phyloP scores from a whole-genome alignment of 2,797 vertebrate genomes.

The Euthynnus affinis region DNA sequence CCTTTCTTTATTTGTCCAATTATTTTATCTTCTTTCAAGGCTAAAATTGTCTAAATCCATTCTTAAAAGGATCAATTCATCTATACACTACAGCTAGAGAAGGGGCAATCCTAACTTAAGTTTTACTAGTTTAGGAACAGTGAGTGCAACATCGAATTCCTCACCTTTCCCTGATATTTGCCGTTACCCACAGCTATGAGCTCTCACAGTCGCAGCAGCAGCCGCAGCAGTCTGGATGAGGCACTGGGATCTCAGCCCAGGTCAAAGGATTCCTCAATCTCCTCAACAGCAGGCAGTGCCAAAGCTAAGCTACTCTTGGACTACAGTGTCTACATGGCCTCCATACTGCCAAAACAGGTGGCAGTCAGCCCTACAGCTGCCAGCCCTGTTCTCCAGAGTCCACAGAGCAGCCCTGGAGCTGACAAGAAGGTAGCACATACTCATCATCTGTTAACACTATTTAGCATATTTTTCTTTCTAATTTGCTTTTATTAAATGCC shows the following conservation, averaged over 20 bases:
- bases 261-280: conserved; percentile 85
- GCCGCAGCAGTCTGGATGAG: conserved; percentile 93
- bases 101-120: not conserved
- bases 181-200: conserved; percentile 79
- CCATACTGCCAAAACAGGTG: conserved; percentile 86
- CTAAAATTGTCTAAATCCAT: not conserved
- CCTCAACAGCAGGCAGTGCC: conserved; percentile 64
- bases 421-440: conserved; percentile 90
- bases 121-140: not conserved
- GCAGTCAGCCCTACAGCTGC: conserved; percentile 76
- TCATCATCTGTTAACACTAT: not conserved
- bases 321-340: conserved; percentile 93
- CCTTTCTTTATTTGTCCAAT: not conserved
- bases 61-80: not conserved
- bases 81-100: not conserved
- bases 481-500: not conserved
- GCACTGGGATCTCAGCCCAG: conserved; percentile 83
- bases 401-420: conserved; percentile 92
- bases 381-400: conserved; percentile 88
- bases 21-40: not conserved
- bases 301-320: conserved; percentile 90
- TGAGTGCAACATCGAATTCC: conserved; percentile 1
- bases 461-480: conserved; percentile 1
- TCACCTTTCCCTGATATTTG: conserved; percentile 8
- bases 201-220: conserved; percentile 92